Evolutionary conservation across 1,140 invertebrate species (phyloP), one percentile per base, ranked within the genome.

Genomic region (Papilio helenus): DNA sequence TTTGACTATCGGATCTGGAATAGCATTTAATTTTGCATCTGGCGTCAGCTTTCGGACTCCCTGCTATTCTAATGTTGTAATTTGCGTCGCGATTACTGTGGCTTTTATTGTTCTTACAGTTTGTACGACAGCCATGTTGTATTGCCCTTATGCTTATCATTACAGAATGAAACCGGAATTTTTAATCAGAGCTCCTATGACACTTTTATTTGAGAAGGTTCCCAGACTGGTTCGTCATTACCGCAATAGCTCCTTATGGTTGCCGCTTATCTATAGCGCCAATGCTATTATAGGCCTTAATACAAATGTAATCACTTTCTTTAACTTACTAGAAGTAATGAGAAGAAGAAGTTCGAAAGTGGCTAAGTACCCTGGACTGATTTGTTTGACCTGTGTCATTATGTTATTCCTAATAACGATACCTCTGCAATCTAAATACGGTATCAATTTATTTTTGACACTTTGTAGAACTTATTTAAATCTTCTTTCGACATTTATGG

Each of bases 201-300:
- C 86, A 14, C 72, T 87, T 46, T 44, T 86, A 9, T 93, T 89
- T 80, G 92, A 92, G 78, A 92, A 88, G 81, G 82, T 89, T 58
- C 91, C 92, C n/a, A 81, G 87, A 79, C 76, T 93, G 26, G 51
- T 94, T 7, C 81, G 82, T 23, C 76, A 86, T n/a, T 94, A 89
- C 68, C 80, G 85, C 3, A 29, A 84, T n/a, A 87, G 72, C 39
- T 77, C 58, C 3, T 84, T 88, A 49, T 92, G 89, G 86, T 77
- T 92, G 4, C 79, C 90, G 18, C 14, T 91, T 1, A 42, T 81
- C 1, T 93, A 79, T 44, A 89, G 87, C 72, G 86, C 80, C 26
- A 81, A 85, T 18, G 76, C 83, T 26, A 58, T 86, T n/a, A 44
- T 89, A 12, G 85, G 87, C 10, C 76, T 92, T 18, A 80, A 84